These are phyloP conservation scores for Eudemis profundana DNA, from an alignment of 2,888 invertebrate species.

Conservation along the genomic window DNA sequence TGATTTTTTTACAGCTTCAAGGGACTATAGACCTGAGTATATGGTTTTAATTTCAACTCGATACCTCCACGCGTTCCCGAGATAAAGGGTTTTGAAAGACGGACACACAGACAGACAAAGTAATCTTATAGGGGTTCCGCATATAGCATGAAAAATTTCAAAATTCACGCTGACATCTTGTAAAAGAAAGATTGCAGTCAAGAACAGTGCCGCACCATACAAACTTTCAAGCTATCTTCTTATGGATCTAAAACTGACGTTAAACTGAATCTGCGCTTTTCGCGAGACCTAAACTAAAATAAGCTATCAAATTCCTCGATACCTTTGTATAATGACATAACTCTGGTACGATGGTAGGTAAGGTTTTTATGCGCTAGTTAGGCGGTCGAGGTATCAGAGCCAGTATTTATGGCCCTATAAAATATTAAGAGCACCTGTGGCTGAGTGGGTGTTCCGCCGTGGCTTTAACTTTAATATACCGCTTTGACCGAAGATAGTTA, in stretches of 20 bases:
- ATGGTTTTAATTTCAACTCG: too few relatives aligned
- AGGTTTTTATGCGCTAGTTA: conserved; percentile 57
- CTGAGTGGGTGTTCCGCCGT: conserved; percentile 51
- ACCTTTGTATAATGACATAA: conserved; percentile 24
- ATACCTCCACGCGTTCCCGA: too few relatives aligned
- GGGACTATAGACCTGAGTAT: too few relatives aligned
- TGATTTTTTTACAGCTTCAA: too few relatives aligned
- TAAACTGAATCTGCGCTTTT: not conserved
- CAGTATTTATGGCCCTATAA: conserved; percentile 69
- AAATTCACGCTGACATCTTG: too few relatives aligned
- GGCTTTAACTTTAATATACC: conserved; percentile 17
- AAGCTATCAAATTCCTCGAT: conserved; percentile 23
- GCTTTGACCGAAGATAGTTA: conserved; percentile 12
- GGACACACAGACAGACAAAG: too few relatives aligned
- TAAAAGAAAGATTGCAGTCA: too few relatives aligned
- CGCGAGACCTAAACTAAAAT: conserved; percentile 5
- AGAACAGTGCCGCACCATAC: too few relatives aligned
- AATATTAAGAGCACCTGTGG: conserved; percentile 72
- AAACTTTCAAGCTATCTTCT: not conserved
- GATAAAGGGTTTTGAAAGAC: too few relatives aligned
- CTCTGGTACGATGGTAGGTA: conserved; percentile 26
- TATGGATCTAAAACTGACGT: not conserved
- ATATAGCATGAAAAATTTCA: too few relatives aligned
- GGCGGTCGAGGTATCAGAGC: conserved; percentile 49
- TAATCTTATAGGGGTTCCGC: too few relatives aligned